Base-by-base conservation (phyloP, 2,113 vertebrate genomes). In the Lampris megalopsis region DNA sequence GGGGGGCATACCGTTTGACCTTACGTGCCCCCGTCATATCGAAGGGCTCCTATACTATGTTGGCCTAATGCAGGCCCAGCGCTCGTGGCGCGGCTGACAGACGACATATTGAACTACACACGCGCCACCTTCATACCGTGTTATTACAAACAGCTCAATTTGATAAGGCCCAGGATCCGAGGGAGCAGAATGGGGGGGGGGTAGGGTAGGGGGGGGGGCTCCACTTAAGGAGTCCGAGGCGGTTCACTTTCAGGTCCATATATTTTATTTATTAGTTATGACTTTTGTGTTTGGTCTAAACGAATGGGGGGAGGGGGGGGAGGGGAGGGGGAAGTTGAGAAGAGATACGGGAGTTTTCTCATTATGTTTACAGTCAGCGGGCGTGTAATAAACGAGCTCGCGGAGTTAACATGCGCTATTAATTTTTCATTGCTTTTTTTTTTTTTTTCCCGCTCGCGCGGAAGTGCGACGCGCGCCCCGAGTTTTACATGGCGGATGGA, bases 381-480 rank as follows among this genome's bases (percentile, higher is more conserved):
- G 92, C 91, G 91, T 94, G 89, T 93, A 93, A 93, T 93, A 91
- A 93, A 92, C 90, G 87, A 88, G 85, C 72, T 86, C 90, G 86
- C 86, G 84, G 84, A 92, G 92, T 92, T 93, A 93, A 91, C 91
- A 90, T 92, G 92, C 91, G 90, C 91, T 91, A 92, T 93, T 94
- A 93, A 92, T 90, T 92, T 91, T 94, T 91, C 90, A 92, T 92
- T 86, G 90, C 89, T 91, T 92, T 93, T 92, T 77, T 86, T 81
- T 86, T 81, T 91, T 90, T 89, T 61, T 84, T 84, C 83, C 81
- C 88, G 86, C 80, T 40, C 76, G 77, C 80, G 83, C 81, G 57
- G 76, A 87, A 80, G 88, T 83, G 63, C 79, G 85, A 81, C 85
- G 76, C 82, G 88, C 24, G 24, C 24, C 73, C 62, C 73, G 61